Base-by-base conservation (phyloP, 2,888 invertebrate species). In the Zygaena filipendulae region DNA sequence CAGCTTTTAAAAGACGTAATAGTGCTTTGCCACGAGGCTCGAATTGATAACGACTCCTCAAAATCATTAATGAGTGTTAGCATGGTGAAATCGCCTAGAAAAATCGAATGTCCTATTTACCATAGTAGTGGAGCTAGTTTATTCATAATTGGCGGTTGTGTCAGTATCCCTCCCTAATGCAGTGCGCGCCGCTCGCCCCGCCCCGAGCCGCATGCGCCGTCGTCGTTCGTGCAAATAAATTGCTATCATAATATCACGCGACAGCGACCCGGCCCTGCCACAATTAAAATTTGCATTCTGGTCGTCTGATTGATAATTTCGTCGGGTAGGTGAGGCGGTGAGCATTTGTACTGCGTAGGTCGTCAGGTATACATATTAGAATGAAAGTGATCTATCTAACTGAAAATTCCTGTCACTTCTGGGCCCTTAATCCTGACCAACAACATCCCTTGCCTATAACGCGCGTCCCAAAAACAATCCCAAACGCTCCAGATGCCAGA, bases 231-330 rank as follows among this genome's bases (percentile, higher is more conserved):
- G 16, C 51, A 57, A 64, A 71, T 67, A 67, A 62, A 70, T 69
- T 60, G 62, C 57, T 42, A 56, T 52, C 59, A 61, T 71, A 70
- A 71, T 66, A 68, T 47, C 52, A 45, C 40, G 56, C 54, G 61
- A 67, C 60, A 57, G 44, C 51, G 54, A 54, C 57, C 54, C 54
- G 40, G 52, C 38, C 35, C 27, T 40, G 44, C 47, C 41, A 71
- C 70, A 70, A 74, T 74, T 75, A 69, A 71, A 68, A 77, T 74
- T 75, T 70, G 68, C 72, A 75, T 75, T 70, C 63, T 49, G 53
- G 60, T 51, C 47, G 46, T 59, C 53, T 72, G 70, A 75, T 75
- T 74, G 72, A 74, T 75, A 69, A 68, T 63, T 71, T 45, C 59
- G 66, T 69, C 66, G 55, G 52, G 55, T 60, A 57, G 56, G 51